These are phyloP conservation scores for Echeneis naucrates DNA, from an alignment of 2,797 vertebrate species.

Conservation along the genomic window DNA sequence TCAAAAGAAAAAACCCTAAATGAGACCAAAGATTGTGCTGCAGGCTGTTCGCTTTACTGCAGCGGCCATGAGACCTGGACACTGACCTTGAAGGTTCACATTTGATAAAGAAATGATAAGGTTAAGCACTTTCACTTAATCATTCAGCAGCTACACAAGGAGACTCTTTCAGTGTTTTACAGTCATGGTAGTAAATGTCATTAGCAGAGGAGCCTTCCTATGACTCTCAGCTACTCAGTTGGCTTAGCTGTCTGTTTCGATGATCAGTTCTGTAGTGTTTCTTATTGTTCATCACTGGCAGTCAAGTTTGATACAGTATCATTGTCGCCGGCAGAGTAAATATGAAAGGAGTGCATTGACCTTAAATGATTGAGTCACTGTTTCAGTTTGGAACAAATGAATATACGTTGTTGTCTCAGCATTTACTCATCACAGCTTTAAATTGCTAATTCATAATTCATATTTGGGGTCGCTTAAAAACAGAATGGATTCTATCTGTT, in stretches of 20 bases:
- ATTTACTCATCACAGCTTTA: slow-evolving; percentile 23
- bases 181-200: slow-evolving; percentile 49
- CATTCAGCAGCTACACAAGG: slow-evolving; percentile 42
- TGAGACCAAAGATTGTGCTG: neutral
- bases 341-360: slow-evolving; percentile 17
- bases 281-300: slow-evolving; percentile 34
- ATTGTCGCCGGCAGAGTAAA: slow-evolving; percentile 47
- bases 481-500: neutral
- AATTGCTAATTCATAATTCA: slow-evolving; percentile 16
- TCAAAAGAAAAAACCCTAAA: neutral
- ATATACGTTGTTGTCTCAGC: slow-evolving; percentile 18
- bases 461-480: slow-evolving; percentile 15
- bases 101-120: slow-evolving; percentile 46
- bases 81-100: slow-evolving; percentile 56
- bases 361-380: slow-evolving; percentile 24
- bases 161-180: slow-evolving; percentile 25
- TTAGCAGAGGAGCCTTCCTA: slow-evolving; percentile 31
- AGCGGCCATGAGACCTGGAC: neutral
- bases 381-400: slow-evolving; percentile 20
- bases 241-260: slow-evolving; percentile 34
- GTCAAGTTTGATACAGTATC: slow-evolving; percentile 44
- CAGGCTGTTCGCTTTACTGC: neutral
- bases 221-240: slow-evolving; percentile 24
- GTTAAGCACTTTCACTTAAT: slow-evolving; percentile 51
- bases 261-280: slow-evolving; percentile 38